Percentiles rank a stretch among this genome's conserved stretches.
phyloP scores from a whole-genome alignment of 1,140 invertebrate genomes.

The Drosophila subobscura region DNA sequence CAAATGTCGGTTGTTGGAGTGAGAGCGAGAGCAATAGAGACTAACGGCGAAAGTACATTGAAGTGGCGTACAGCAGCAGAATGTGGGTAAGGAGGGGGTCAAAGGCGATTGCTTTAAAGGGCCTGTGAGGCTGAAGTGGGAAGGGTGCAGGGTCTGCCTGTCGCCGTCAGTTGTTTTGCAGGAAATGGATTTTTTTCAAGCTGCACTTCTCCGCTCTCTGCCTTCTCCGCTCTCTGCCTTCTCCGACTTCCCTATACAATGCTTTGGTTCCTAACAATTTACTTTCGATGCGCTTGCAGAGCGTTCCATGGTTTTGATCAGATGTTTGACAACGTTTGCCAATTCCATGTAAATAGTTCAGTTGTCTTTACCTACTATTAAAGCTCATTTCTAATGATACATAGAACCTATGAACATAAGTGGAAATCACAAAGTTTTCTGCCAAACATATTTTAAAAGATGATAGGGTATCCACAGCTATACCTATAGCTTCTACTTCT shows the following conservation, averaged over 20 bases:
- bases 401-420: too few relatives aligned
- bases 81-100: constrained; percentile 6
- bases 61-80: constrained; percentile 12
- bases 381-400: too few relatives aligned
- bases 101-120: constrained; percentile 66
- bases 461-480: too few relatives aligned
- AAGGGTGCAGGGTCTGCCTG: constrained; percentile 40
- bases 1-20: constrained; percentile 37
- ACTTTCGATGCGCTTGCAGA: constrained; percentile 3
- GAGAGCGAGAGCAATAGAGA: constrained; percentile 14
- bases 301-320: too few relatives aligned
- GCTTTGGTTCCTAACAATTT: constrained; percentile 39
- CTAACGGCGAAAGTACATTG: constrained; percentile 11
- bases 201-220: constrained; percentile 50
- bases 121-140: constrained; percentile 5
- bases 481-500: constrained; percentile 5
- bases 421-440: too few relatives aligned
- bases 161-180: constrained; percentile 71
- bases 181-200: constrained; percentile 67
- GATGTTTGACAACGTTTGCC: too few relatives aligned
- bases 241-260: constrained; percentile 1
- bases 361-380: too few relatives aligned
- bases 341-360: too few relatives aligned
- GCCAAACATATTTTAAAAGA: too few relatives aligned
- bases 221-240: constrained; percentile 4